A percentile compares a stretch with the other conserved stretches of the same genome.
These are phyloP conservation scores for Heliconius ismenius DNA, from an alignment of 2,888 invertebrate species.

Conservation along the genomic window DNA sequence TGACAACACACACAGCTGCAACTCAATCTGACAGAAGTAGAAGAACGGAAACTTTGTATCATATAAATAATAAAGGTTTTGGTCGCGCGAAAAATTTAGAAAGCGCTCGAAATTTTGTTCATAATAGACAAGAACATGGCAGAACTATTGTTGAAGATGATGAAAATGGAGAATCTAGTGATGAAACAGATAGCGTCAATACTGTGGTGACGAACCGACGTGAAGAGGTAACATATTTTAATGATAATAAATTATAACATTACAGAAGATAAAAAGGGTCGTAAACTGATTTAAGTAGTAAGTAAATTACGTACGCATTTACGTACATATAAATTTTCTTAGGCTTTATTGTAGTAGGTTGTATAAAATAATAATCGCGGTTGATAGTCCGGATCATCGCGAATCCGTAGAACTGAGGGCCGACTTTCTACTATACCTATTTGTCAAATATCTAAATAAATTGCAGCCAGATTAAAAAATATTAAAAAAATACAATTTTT, in stretches of 20 bases:
- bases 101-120: neutral
- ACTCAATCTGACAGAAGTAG: slow-evolving; percentile 34
- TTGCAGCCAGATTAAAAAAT: neutral
- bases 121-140: slow-evolving; percentile 23
- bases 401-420: no score
- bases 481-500: neutral
- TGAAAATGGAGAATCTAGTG: slow-evolving; percentile 45
- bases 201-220: slow-evolving; percentile 39
- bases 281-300: no score
- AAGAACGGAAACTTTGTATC: neutral
- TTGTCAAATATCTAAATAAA: no score
- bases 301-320: no score
- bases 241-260: no score
- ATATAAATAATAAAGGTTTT: slow-evolving; percentile 20
- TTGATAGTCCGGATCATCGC: no score
- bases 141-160: slow-evolving; percentile 34
- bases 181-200: slow-evolving; percentile 47
- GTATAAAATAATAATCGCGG: no score
- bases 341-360: no score
- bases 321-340: no score
- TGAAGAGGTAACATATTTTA: slow-evolving; percentile 44
- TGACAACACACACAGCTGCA: slow-evolving; percentile 26
- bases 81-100: neutral
- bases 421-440: no score
- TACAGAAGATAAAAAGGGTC: no score